Evolutionary conservation across 2,113 vertebrate genomes (phyloP).

Genomic region (Stegastes partitus): DNA sequence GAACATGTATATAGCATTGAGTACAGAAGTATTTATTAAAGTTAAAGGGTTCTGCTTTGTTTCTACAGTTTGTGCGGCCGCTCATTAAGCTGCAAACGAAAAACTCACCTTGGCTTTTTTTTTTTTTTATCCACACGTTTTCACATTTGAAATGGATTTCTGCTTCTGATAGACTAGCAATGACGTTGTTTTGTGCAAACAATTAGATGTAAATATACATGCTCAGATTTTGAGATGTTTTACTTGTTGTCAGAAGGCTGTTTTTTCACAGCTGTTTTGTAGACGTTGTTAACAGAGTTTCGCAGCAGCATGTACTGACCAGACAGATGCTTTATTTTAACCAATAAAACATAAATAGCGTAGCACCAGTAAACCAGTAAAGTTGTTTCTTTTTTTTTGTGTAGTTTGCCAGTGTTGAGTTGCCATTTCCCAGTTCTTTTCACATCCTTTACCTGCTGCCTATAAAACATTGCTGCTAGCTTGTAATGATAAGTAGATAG

Average conservation of each 20-base stretch:
- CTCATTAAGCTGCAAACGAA: slow-evolving; percentile 69
- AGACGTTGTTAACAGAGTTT: slow-evolving; percentile 57
- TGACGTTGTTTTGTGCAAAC: slow-evolving; percentile 76
- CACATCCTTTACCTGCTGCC: slow-evolving; percentile 69
- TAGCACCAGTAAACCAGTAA: slow-evolving; percentile 49
- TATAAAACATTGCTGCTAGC: slow-evolving; percentile 84
- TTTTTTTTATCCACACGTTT: background rate
- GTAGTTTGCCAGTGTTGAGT: slow-evolving; percentile 59
- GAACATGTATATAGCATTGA: slow-evolving; percentile 92
- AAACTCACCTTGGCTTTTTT: too few relatives aligned
- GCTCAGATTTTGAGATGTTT: slow-evolving; percentile 72
- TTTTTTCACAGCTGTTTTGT: slow-evolving; percentile 80
- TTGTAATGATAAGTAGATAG: slow-evolving; percentile 77
- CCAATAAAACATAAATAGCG: slow-evolving; percentile 55
- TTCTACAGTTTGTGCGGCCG: slow-evolving; percentile 78
- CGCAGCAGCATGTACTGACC: slow-evolving; percentile 54
- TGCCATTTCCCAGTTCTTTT: slow-evolving; percentile 52
- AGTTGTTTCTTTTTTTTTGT: slow-evolving; percentile 40
- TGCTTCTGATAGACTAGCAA: slow-evolving; percentile 58
- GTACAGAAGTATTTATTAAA: slow-evolving; percentile 95
- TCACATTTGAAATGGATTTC: slow-evolving; percentile 49
- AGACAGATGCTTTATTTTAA: slow-evolving; percentile 70
- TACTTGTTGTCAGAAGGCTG: slow-evolving; percentile 76
- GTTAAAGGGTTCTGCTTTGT: slow-evolving; percentile 82
- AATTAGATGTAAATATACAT: slow-evolving; percentile 77